Evolutionary conservation across 2,797 vertebrate genomes (phyloP), one percentile per base, ranked within the genome.

Genomic region (Eulemur mongoz): DNA sequence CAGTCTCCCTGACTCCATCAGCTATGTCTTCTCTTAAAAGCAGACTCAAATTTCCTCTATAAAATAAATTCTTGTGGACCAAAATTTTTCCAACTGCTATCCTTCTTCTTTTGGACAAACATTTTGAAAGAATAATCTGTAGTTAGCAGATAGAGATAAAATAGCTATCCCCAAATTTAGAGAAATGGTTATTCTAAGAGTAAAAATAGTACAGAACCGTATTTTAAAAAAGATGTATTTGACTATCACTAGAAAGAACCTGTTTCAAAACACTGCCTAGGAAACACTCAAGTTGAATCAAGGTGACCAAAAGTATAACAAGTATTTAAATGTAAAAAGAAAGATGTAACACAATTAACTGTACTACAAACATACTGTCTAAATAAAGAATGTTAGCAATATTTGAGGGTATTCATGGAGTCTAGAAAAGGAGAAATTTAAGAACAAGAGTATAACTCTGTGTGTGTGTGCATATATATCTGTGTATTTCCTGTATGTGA

Each of bases 61-160:
- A 83, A 93, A 93, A 87, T 54, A 85, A 88, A 81, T 81, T 72
- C 59, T 82, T 65, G 17, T 87, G 45, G n/a, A 75, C 17, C 45
- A 25, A 95, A 83, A 59, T 35, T 73, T 86, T 96, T 91, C 23
- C 67, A 86, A 73, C 11, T 93, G 83, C 20, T 92, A 57, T 87
- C 18, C 40, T 89, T 93, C 40, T 48, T 80, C 69, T 88, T 32
- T 38, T 15, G 14, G 87, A 17, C 22, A 69, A 84, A 91, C 5
- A 93, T 84, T 87, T 76, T 25, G 11, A 94, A 97, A 93, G 25
- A 89, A 83, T 63, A 73, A 89, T 89, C 48, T 84, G 12, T 57
- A 82, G 30, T 52, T 76, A 45, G 50, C 65, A 91, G 65, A 82
- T 1, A 48, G 18, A 81, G 22, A 85, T 23, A 88, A 93, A 95